Conservation (phyloP, 2,888 invertebrate genomes). For the Notocelia uddmanniana region DNA sequence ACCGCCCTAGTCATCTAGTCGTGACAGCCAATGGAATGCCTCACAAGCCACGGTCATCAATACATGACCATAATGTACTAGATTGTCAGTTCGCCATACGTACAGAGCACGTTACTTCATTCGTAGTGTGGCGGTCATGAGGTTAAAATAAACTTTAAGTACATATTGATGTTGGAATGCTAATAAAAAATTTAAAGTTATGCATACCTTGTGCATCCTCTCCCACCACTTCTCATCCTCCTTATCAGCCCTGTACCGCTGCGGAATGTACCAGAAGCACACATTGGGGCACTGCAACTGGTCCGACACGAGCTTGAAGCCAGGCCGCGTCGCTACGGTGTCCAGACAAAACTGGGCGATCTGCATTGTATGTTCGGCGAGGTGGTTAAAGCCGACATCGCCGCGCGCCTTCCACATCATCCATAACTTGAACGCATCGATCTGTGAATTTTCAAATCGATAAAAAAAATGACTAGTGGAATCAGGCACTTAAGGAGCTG, state of each 20-base stretch:
- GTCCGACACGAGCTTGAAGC: constrained; percentile 87
- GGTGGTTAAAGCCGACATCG: constrained; percentile 82
- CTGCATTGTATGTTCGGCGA: constrained; percentile 88
- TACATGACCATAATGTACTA: too few species aligned
- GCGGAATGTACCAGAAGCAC: constrained; percentile 95
- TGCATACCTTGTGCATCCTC: constrained; percentile 78
- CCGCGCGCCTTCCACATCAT: constrained; percentile 95
- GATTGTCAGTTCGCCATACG: too few species aligned
- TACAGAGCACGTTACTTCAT: too few species aligned
- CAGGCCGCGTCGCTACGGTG: constrained; percentile 78
- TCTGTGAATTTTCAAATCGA: constrained; percentile 70
- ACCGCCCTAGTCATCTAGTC: too few species aligned
- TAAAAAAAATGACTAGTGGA: neutral
- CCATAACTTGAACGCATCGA: constrained; percentile 97
- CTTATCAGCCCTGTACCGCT: constrained; percentile 72
- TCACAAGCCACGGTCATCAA: too few species aligned
- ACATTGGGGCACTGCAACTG: constrained; percentile 92
- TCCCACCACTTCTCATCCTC: constrained; percentile 83
- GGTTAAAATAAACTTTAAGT: too few species aligned
- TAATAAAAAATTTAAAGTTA: neutral
- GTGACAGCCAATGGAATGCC: too few species aligned
- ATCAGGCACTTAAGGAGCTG: neutral
- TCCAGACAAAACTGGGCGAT: constrained; percentile 86
- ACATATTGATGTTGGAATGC: too few species aligned
- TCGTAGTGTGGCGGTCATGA: too few species aligned